phyloP scores from a whole-genome alignment of 1,140 invertebrate genomes.

The Aphelinus atriplicis region DNA sequence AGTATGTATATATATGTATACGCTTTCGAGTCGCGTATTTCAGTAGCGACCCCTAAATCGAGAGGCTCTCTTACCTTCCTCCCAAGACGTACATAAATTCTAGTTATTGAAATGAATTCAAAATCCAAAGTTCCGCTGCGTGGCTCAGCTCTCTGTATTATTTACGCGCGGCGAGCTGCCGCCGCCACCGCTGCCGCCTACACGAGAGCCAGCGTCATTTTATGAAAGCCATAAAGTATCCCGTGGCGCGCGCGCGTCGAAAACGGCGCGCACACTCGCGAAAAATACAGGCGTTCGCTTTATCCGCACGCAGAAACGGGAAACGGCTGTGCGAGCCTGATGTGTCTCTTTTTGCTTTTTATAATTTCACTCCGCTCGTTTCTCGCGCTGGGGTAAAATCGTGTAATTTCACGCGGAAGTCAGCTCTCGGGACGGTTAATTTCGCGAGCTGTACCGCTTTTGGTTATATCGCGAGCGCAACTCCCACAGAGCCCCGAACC shows the following conservation, averaged over 20 bases:
- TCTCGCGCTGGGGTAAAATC: neutral
- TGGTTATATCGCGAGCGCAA: too few species aligned
- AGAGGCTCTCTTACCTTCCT: too few species aligned
- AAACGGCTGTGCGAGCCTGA: neutral
- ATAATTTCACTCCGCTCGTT: neutral
- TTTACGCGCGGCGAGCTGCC: slow-evolving; percentile 19
- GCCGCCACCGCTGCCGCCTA: neutral
- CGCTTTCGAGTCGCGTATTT: too few species aligned
- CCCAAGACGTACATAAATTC: neutral
- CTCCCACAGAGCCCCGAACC: too few species aligned
- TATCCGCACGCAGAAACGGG: too few species aligned
- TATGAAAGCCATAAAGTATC: slow-evolving; percentile 33
- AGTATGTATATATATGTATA: too few species aligned
- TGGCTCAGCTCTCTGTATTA: neutral
- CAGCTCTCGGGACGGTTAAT: too few species aligned
- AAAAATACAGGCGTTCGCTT: too few species aligned
- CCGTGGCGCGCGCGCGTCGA: slow-evolving; percentile 9
- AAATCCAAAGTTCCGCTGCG: slow-evolving; percentile 5
- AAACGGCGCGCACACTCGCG: neutral
- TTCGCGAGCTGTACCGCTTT: too few species aligned
- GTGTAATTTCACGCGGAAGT: too few species aligned
- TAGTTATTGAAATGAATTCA: slow-evolving; percentile 35
- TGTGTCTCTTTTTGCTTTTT: neutral
- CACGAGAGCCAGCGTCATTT: slow-evolving; percentile 1
- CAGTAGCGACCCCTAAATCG: too few species aligned